Evolutionary conservation across 2,113 vertebrate species (phyloP).

Genomic region (Castor canadensis): DNA sequence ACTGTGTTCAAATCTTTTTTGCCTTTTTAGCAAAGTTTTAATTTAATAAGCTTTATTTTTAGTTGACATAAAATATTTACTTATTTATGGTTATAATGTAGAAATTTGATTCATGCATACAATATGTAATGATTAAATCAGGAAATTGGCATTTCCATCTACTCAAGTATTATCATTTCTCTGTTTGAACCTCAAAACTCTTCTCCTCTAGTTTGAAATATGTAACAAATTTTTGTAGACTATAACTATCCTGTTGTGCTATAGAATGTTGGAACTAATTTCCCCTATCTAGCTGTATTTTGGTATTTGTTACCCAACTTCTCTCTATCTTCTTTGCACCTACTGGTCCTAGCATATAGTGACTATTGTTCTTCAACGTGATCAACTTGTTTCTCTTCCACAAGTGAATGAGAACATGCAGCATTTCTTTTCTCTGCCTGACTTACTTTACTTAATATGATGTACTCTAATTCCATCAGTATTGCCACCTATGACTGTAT

Average conservation of each 20-base stretch:
- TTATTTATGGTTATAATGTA: not conserved
- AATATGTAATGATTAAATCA: not conserved
- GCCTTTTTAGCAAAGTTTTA: not conserved
- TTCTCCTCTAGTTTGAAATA: not conserved
- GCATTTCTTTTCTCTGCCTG: too few relatives aligned
- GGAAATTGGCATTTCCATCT: not conserved
- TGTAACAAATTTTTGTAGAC: not conserved
- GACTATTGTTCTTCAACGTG: not conserved
- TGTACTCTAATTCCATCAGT: too few relatives aligned
- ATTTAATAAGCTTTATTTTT: not conserved
- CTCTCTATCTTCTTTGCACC: not conserved
- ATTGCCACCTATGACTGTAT: too few relatives aligned
- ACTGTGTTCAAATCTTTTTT: not conserved
- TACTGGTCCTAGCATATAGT: not conserved
- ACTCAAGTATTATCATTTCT: not conserved
- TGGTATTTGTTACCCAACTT: not conserved
- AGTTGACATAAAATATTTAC: not conserved
- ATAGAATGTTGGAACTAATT: not conserved
- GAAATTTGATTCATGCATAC: not conserved
- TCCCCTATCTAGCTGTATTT: not conserved
- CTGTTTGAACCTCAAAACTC: not conserved
- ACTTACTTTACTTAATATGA: too few relatives aligned
- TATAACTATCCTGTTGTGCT: not conserved
- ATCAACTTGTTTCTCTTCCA: too few relatives aligned
- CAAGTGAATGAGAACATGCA: too few relatives aligned